Percentiles rank a stretch among this genome's conserved stretches.
phyloP scores from a whole-genome alignment of 2,113 vertebrate species.

The Oreochromis aureus region DNA sequence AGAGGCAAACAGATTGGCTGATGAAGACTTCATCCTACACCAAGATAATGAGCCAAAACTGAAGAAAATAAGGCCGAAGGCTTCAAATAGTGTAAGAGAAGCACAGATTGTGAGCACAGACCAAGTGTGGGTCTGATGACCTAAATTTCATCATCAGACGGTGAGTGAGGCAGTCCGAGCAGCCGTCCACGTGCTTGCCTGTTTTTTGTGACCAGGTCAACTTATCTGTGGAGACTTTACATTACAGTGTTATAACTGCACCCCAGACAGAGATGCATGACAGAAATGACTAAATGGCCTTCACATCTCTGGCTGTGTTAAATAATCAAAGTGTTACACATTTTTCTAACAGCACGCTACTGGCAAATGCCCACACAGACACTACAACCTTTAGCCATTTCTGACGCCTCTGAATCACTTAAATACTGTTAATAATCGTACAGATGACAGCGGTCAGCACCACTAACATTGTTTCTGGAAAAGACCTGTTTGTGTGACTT shows the following conservation, averaged over 20 bases:
- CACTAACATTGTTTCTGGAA: background rate
- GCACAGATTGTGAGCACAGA: background rate
- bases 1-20: background rate
- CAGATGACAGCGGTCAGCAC: background rate
- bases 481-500: background rate
- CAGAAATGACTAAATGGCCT: background rate
- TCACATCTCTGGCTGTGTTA: rapidly evolving
- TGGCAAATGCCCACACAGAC: background rate
- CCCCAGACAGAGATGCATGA: background rate
- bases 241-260: background rate
- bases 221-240: background rate
- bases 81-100: background rate
- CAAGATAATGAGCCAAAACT: background rate
- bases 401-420: rapidly evolving
- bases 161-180: background rate
- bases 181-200: background rate
- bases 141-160: background rate
- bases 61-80: background rate
- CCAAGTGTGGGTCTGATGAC: background rate
- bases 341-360: rapidly evolving
- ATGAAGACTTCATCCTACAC: background rate
- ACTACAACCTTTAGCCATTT: background rate
- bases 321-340: background rate
- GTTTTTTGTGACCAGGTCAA: background rate
- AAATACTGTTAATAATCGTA: background rate